Conservation (phyloP, 2,888 invertebrate species). For the Drosophila austrosaltans region DNA sequence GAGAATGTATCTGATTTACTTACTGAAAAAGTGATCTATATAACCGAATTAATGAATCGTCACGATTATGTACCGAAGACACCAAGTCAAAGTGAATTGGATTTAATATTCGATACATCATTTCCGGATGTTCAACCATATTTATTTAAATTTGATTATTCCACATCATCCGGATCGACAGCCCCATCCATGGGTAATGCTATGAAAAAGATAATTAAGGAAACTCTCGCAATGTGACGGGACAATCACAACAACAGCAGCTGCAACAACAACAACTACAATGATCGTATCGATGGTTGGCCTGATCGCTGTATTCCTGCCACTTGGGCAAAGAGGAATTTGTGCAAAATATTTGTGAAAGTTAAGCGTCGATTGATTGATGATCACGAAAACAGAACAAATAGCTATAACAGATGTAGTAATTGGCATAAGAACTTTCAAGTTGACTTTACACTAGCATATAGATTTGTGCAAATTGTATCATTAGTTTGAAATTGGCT, state of each 20-base stretch:
- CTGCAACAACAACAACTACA: constrained; percentile 2
- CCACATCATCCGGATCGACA: constrained; percentile 89
- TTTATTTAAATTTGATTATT: constrained; percentile 95
- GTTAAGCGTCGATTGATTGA: neutral
- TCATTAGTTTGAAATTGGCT: constrained; percentile 3
- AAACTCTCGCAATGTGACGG: constrained; percentile 91
- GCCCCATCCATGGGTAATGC: constrained; percentile 93
- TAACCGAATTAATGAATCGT: constrained; percentile 97
- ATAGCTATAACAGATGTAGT: neutral
- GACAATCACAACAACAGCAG: constrained; percentile 33
- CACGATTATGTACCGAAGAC: constrained; percentile 98
- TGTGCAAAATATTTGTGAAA: neutral
- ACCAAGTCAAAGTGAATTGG: constrained; percentile 95
- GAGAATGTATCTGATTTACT: constrained; percentile 94
- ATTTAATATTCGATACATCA: constrained; percentile 96
- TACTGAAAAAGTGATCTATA: constrained; percentile 96
- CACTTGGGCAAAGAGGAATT: neutral
- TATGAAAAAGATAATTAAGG: constrained; percentile 93
- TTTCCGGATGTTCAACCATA: constrained; percentile 98
- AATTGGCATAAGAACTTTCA: neutral
- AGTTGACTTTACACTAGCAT: neutral
- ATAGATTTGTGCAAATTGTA: neutral
- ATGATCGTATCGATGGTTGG: neutral
- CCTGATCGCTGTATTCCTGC: neutral
- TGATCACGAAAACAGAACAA: neutral